A percentile compares a stretch with the other conserved stretches of the same genome.
Conservation (phyloP, 2,888 invertebrate genomes). For the Tholera decimalis region DNA sequence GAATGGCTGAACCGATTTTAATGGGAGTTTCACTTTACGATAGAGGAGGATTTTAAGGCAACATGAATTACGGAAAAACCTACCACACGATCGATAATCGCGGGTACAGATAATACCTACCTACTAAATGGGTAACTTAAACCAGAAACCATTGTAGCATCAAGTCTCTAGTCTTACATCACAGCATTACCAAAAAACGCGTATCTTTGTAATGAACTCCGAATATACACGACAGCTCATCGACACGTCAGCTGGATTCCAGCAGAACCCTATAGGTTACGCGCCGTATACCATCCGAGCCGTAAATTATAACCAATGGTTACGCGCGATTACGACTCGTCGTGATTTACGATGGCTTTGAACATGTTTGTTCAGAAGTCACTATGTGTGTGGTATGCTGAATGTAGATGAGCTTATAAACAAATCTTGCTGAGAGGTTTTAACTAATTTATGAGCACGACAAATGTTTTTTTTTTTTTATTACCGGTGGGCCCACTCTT, state of each 20-base stretch:
- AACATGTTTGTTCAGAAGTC: slow-evolving; percentile 29
- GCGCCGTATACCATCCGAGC: slow-evolving; percentile 25
- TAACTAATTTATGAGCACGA: slow-evolving; percentile 31
- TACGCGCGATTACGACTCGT: slow-evolving; percentile 36
- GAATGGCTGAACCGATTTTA: too few species aligned
- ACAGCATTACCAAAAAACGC: neutral
- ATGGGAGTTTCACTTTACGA: too few species aligned
- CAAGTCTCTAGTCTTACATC: too few species aligned
- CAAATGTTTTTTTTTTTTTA: too few species aligned
- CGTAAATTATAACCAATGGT: slow-evolving; percentile 46
- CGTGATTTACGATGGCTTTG: slow-evolving; percentile 50
- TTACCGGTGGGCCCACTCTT: too few species aligned
- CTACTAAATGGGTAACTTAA: too few species aligned
- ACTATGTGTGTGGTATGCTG: slow-evolving; percentile 19
- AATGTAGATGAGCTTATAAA: slow-evolving; percentile 29
- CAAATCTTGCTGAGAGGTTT: slow-evolving; percentile 27
- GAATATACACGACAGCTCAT: slow-evolving; percentile 30
- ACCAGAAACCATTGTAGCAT: neutral
- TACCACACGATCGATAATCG: too few species aligned
- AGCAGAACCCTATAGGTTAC: slow-evolving; percentile 16
- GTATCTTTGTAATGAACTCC: neutral
- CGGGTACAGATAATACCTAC: too few species aligned
- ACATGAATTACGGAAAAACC: too few species aligned
- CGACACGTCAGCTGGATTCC: slow-evolving; percentile 30
- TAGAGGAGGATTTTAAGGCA: too few species aligned